These are phyloP conservation scores for Accipiter cooperii DNA, from an alignment of 2,113 vertebrate genomes.

Conservation along the genomic window DNA sequence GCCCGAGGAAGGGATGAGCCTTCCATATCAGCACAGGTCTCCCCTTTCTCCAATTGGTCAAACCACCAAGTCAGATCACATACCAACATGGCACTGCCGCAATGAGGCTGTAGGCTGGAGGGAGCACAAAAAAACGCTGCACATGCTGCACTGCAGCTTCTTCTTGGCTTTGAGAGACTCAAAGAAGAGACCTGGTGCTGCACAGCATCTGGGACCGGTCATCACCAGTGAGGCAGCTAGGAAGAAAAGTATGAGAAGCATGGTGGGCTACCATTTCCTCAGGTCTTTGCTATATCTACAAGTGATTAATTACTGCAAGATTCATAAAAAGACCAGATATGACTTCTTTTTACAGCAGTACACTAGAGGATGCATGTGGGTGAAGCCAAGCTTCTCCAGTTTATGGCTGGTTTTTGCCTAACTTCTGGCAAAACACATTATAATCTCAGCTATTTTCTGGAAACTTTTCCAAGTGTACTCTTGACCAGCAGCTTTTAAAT, in stretches of 20 bases:
- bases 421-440: not conserved
- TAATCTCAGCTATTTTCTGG: not conserved
- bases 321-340: not conserved
- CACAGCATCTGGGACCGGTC: not conserved
- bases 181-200: not conserved
- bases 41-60: not conserved
- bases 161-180: not conserved
- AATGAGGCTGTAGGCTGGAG: not conserved
- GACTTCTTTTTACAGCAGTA: not conserved
- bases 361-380: not conserved
- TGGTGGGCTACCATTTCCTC: not conserved
- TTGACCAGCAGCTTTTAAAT: not conserved
- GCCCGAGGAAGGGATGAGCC: not conserved
- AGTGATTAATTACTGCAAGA: not conserved
- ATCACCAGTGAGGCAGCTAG: not conserved
- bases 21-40: not conserved
- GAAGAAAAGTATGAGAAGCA: not conserved
- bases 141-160: not conserved
- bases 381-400: not conserved
- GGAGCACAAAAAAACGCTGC: not conserved
- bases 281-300: not conserved
- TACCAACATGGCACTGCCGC: not conserved
- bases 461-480: not conserved
- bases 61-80: not conserved
- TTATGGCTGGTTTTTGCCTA: not conserved